Evolutionary conservation across 30 jellyfish, hydroid and myxozoan genomes (phyloP), one percentile per base, ranked within the genome.

Genomic region (Turritopsis rubra): DNA sequence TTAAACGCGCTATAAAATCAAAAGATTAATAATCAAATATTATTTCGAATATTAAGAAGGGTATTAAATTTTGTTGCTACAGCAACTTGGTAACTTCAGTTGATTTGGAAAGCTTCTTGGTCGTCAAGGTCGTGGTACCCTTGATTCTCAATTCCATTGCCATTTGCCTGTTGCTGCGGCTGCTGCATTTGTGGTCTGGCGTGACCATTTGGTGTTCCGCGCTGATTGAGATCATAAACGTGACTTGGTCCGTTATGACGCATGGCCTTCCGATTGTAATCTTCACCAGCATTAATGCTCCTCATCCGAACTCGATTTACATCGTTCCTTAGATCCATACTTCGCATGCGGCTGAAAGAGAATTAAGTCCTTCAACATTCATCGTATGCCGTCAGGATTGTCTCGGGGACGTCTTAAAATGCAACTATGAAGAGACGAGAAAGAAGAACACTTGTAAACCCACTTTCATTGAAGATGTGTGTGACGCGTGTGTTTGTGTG

Each of bases 301-400:
- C 79, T 80, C 66, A 25, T 23, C 20, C 54, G 52, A 9, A 80
- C 52, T 1, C 52, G 85, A 21, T 79, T 18, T 0, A 68, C 52
- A 16, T 53, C 75, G 52, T 54, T 52, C 65, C 28, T 80, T 13
- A 80, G 24, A 52, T 80, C 66, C 87, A 80, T 80, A 28, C 87
- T 80, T 8, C 87, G 87, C 87, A 80, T 80, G 21, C 70, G 65
- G 65, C 87, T 80, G 85, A 1, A 80, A 80, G 54, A 80, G 66
- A 80, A 80, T 31, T 29, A 52, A 80, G 70, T 65, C 78, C 26
- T 52, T 68, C 65, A 80, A 76, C n/a, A 52, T 80, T 22, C 75
- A 53, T 53, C 87, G 70, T 52, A 30, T 41, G 23, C 75, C 70
- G 78, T 80, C 87, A 77, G 28, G 70, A 26, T 52, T 66, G 28